phyloP scores from a whole-genome alignment of 35 echinoderm and acorn worm genomes.

The Strongylocentrotus purpuratus region DNA sequence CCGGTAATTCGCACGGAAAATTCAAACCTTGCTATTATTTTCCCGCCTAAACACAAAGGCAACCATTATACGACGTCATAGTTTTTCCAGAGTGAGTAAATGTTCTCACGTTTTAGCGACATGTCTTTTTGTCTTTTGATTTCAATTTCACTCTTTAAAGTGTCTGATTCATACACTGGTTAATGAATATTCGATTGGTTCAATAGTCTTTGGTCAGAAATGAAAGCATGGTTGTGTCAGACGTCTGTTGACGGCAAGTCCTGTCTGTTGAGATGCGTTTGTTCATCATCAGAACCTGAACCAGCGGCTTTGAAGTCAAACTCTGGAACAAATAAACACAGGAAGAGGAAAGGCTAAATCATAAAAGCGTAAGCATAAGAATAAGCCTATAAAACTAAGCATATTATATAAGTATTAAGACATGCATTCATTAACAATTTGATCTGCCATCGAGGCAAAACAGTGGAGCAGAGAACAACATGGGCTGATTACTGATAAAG shows the following conservation, averaged over 20 bases:
- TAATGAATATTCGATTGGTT: not conserved
- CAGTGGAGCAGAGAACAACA: not conserved
- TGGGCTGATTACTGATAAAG: not conserved
- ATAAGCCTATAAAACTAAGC: not conserved
- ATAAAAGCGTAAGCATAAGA: not conserved
- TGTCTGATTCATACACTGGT: not conserved
- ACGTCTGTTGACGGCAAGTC: conserved; percentile 31
- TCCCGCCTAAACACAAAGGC: not conserved
- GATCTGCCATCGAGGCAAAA: not conserved
- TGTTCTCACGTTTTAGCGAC: not conserved
- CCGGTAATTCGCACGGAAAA: not conserved
- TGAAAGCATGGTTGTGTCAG: not conserved
- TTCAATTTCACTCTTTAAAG: not conserved
- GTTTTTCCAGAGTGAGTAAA: not conserved
- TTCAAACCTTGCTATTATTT: not conserved
- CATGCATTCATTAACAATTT: not conserved
- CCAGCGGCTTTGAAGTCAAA: conserved; percentile 25
- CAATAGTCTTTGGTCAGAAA: not conserved
- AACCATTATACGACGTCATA: not conserved
- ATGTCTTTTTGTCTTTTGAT: not conserved
- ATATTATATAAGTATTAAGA: not conserved
- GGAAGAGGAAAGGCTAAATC: not conserved
- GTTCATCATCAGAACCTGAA: conserved; percentile 35
- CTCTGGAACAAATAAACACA: conserved; percentile 35
- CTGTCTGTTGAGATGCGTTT: conserved; percentile 39